Percentiles rank a stretch among this genome's conserved stretches.
phyloP scores from a whole-genome alignment of 2,888 invertebrate species.

The Siphonodentalium dalli region DNA sequence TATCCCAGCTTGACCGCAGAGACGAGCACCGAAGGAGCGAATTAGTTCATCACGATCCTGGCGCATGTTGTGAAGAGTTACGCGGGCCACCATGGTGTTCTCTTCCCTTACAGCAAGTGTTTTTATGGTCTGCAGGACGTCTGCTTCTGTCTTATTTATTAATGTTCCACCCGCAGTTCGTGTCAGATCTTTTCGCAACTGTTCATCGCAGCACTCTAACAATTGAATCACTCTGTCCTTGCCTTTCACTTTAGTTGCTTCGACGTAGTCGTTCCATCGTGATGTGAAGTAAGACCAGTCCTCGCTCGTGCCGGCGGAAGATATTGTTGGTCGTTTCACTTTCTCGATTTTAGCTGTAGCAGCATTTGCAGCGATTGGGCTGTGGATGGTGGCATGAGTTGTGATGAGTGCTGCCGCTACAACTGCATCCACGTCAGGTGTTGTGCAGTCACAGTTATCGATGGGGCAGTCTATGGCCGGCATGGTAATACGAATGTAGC shows the following conservation, averaged over 20 bases:
- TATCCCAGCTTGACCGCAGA: slow-evolving; percentile 21
- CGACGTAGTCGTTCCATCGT: slow-evolving; percentile 14
- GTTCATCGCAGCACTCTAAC: slow-evolving; percentile 15
- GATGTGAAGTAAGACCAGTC: slow-evolving; percentile 10
- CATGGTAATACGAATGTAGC: no score
- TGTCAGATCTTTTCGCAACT: slow-evolving; percentile 18
- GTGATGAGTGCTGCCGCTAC: no score
- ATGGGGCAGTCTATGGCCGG: no score
- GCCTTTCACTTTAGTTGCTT: slow-evolving; percentile 11
- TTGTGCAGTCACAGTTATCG: no score
- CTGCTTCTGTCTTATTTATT: slow-evolving; percentile 5
- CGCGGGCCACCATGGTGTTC: slow-evolving; percentile 26
- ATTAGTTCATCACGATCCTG: slow-evolving; percentile 25
- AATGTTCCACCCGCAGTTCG: slow-evolving; percentile 6
- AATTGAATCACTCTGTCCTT: slow-evolving; percentile 13
- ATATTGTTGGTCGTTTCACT: slow-evolving; percentile 10
- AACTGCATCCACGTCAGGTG: no score
- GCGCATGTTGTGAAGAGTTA: slow-evolving; percentile 17
- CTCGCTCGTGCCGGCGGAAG: slow-evolving; percentile 11
- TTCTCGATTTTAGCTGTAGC: no score
- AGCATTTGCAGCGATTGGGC: no score
- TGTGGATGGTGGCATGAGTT: no score
- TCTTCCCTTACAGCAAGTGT: slow-evolving; percentile 21
- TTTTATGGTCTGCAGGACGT: slow-evolving; percentile 13
- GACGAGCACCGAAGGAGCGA: slow-evolving; percentile 14